phyloP scores from a whole-genome alignment of 2,888 invertebrate genomes.

The Cerastis rubricosa region DNA sequence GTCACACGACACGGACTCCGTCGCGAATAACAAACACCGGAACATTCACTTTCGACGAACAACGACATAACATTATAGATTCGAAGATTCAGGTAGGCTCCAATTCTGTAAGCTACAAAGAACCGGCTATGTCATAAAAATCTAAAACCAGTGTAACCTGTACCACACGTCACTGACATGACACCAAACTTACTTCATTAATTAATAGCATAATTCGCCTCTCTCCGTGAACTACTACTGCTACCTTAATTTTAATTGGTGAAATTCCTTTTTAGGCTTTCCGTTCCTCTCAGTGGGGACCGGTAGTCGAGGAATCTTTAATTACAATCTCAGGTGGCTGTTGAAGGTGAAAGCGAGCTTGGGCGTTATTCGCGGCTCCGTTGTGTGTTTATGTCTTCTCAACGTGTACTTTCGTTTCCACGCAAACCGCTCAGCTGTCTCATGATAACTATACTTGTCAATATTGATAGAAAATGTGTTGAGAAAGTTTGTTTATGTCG shows the following conservation, averaged over 20 bases:
- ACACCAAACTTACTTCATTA: slow-evolving; percentile 59
- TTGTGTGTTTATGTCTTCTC: slow-evolving; percentile 70
- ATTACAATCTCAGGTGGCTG: slow-evolving; percentile 72
- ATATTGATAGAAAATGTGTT: slow-evolving; percentile 77
- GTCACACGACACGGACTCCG: slow-evolving; percentile 77
- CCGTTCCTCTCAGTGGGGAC: slow-evolving; percentile 67
- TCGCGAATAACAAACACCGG: slow-evolving; percentile 87
- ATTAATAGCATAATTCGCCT: slow-evolving; percentile 60
- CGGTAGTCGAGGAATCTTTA: slow-evolving; percentile 71
- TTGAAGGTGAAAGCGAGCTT: slow-evolving; percentile 81
- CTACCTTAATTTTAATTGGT: slow-evolving; percentile 65
- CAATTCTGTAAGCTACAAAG: slow-evolving; percentile 64
- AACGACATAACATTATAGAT: slow-evolving; percentile 79
- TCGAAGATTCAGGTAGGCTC: slow-evolving; percentile 62
- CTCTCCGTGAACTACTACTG: slow-evolving; percentile 58
- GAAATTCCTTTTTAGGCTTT: slow-evolving; percentile 70
- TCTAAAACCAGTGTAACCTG: slow-evolving; percentile 70
- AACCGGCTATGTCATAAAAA: slow-evolving; percentile 70
- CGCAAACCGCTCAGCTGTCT: slow-evolving; percentile 57
- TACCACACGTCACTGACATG: slow-evolving; percentile 64
- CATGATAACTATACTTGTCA: slow-evolving; percentile 77
- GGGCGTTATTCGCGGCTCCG: slow-evolving; percentile 73
- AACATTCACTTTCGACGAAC: slow-evolving; percentile 88
- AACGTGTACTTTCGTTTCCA: slow-evolving; percentile 75
- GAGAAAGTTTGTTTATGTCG: slow-evolving; percentile 72